Evolutionary conservation across 2,797 vertebrate species (phyloP).

Genomic region (Gymnoscopelus microlampas): DNA sequence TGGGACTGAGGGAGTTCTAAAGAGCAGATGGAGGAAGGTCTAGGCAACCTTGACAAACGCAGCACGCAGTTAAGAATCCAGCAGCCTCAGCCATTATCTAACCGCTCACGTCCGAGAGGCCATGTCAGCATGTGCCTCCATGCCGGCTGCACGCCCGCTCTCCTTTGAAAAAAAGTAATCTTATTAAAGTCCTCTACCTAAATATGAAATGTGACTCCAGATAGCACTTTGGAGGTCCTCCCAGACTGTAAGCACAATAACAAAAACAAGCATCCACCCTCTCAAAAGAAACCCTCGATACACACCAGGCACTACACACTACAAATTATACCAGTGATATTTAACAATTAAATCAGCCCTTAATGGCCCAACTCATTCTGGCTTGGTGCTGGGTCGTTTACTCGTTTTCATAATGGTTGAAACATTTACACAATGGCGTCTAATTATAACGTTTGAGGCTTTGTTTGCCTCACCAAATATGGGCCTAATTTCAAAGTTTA

Average conservation of each 20-base stretch:
- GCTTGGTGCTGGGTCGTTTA: conserved; percentile 36
- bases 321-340: conserved; percentile 45
- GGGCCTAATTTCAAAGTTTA: conserved; percentile 35
- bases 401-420: conserved; percentile 40
- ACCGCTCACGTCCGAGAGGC: conserved; percentile 18
- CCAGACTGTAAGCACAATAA: background rate
- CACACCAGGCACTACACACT: conserved; percentile 3
- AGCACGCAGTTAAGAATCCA: conserved; percentile 18
- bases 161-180: conserved; percentile 16
- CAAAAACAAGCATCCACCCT: conserved; percentile 1
- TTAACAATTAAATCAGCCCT: conserved; percentile 50
- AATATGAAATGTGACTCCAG: background rate
- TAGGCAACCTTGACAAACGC: conserved; percentile 43
- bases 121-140: background rate
- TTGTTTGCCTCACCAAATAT: conserved; percentile 16
- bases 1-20: background rate
- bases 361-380: conserved; percentile 30
- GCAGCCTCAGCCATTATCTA: conserved; percentile 32
- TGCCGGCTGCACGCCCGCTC: conserved; percentile 4
- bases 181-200: conserved; percentile 15
- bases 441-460: conserved; percentile 42
- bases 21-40: conserved; percentile 40
- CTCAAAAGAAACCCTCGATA: background rate
- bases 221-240: background rate
- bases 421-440: conserved; percentile 19